Base-by-base conservation (phyloP, 2,797 vertebrate genomes). In the Rhabdomys pumilio region DNA sequence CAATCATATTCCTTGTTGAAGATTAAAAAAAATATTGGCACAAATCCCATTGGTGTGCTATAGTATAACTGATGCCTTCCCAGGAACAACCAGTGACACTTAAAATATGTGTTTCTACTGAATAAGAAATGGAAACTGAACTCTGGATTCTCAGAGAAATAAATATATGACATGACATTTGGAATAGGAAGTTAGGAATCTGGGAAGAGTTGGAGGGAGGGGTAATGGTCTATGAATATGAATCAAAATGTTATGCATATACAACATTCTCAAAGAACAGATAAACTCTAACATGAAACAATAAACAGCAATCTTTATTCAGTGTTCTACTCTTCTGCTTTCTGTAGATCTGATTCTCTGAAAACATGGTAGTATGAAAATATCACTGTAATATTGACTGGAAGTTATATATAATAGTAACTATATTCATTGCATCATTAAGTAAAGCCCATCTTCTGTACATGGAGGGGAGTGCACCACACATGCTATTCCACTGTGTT, bases 371-470 rank as follows among this genome's bases (percentile, higher is more conserved):
- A 59, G 94, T 95, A 85, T 44, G 44, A 97, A 95, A 97, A 97
- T 34, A 98, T 75, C 72, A 81, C 95, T 93, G 93, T 94, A 93
- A 97, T 92, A 87, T 69, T 24, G 96, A 59, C 96, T 97, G 95
- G 91, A 94, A 96, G 89, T 63, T 93, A 50, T 61, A 96, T 94
- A 95, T 98, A 98, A 97, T 44, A 59, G 20, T 95, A 77, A n/a
- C 34, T 87, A 63, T 0, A 38, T 96, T 98, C 94, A 93, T 57
- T 95, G 6, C 81, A 14, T 12, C 9, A 85, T 31, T 38, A 79
- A 44, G 94, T 94, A 38, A 86, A 57, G 87, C 61, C 41, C 29
- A 44, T n/a, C 17, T 92, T 92, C 89, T 82, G 3, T 22, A 69
- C 41, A 41, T 41, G 63, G 76, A 89, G 47, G 8, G 80, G 12